Conservation (phyloP, 2,797 vertebrate species). For the Fundulus diaphanus region DNA sequence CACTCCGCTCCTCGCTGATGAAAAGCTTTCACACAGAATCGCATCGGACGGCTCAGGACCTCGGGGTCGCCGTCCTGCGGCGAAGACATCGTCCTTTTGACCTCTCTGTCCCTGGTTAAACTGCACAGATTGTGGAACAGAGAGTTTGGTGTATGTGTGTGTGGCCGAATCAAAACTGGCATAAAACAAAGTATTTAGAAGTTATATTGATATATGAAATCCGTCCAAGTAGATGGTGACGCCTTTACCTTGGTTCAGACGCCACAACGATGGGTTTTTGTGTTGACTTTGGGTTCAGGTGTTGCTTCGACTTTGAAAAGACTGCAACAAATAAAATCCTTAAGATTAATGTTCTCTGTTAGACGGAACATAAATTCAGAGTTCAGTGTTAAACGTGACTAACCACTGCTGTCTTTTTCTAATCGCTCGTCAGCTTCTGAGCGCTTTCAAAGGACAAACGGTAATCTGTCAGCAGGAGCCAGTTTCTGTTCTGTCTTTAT, state of each 20-base stretch:
- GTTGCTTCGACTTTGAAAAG: background rate
- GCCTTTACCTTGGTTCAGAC: background rate
- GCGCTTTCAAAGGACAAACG: background rate
- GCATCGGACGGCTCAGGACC: conserved; percentile 21
- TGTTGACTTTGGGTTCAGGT: background rate
- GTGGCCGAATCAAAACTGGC: background rate
- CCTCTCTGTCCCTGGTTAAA: background rate
- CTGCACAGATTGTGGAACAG: background rate
- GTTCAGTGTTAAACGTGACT: background rate
- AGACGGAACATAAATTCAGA: background rate
- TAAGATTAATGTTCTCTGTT: background rate
- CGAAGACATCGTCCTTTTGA: background rate
- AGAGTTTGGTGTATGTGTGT: background rate
- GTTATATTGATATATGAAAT: background rate
- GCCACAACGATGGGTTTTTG: background rate
- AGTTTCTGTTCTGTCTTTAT: conserved; percentile 62
- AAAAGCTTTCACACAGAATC: conserved; percentile 61
- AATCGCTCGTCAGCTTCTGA: background rate
- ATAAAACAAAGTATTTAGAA: background rate
- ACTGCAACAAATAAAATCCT: background rate
- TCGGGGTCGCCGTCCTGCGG: background rate
- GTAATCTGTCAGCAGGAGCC: conserved; percentile 30
- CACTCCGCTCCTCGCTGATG: conserved; percentile 71
- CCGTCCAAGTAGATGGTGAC: too few relatives aligned
- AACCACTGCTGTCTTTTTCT: background rate